Evolutionary conservation across 92 coral and sea anemone species (phyloP).

Genomic region (Epizoanthus stellaris): DNA sequence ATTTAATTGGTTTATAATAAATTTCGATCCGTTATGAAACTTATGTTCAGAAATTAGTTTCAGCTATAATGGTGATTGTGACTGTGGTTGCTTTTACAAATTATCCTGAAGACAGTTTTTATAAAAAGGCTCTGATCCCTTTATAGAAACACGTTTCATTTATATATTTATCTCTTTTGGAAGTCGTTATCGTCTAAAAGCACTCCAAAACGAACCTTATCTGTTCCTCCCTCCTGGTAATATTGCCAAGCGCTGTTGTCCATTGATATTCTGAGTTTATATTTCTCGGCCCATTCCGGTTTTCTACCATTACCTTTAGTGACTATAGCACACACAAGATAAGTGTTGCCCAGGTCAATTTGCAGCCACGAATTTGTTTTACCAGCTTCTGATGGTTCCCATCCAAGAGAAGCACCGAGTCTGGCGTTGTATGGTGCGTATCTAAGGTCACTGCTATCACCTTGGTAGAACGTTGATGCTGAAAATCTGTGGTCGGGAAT

Average conservation of each 20-base stretch:
- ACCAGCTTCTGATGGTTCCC: conserved; percentile 5
- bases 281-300: not conserved
- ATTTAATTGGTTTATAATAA: too few species aligned
- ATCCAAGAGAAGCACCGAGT: not conserved
- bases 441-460: too few species aligned
- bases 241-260: conserved; percentile 40
- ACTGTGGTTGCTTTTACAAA: too few species aligned
- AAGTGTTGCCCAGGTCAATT: conserved; percentile 47
- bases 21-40: too few species aligned
- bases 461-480: conserved; percentile 17
- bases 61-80: too few species aligned
- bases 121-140: not conserved
- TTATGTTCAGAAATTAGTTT: too few species aligned
- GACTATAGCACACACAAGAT: conserved; percentile 40
- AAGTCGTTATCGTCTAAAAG: too few species aligned
- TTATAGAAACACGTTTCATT: too few species aligned
- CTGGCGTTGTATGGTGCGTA: conserved; percentile 39
- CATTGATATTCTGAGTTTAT: conserved; percentile 37
- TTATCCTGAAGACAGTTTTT: too few species aligned
- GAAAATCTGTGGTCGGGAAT: conserved; percentile 48
- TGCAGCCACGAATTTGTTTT: conserved; percentile 38
- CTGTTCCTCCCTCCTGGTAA: conserved; percentile 28
- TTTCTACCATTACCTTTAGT: conserved; percentile 15
- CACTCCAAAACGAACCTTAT: not conserved
- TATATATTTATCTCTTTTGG: too few species aligned